Evolutionary conservation across 2,888 invertebrate genomes (phyloP).

Genomic region (Altica lythri): DNA sequence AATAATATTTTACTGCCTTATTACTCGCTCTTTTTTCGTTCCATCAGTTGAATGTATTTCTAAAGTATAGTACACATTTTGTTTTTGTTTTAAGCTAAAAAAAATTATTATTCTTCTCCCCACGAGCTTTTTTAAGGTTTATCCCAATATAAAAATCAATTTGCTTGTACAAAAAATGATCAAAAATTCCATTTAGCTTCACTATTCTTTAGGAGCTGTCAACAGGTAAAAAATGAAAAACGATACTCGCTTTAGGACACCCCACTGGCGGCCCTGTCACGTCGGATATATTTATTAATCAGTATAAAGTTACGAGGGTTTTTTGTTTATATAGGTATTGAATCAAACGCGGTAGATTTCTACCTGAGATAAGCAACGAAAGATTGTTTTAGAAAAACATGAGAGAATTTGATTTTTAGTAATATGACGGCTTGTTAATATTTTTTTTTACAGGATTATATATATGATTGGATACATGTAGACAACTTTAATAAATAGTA

Average conservation of each 20-base stretch:
- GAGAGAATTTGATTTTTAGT: constrained; percentile 1
- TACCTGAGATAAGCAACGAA: constrained; percentile 26
- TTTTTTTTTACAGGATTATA: no score
- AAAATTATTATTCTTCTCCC: no score
- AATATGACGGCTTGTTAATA: background rate
- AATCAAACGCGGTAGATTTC: constrained; percentile 29
- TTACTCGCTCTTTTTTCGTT: no score
- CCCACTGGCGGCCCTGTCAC: constrained; percentile 26
- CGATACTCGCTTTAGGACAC: constrained; percentile 28
- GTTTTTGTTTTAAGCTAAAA: no score
- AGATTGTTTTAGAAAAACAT: constrained; percentile 5
- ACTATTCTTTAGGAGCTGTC: constrained; percentile 30
- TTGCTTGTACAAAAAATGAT: constrained; percentile 11
- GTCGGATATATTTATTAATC: constrained; percentile 34
- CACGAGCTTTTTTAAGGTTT: no score
- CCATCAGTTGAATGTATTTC: no score
- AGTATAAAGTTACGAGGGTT: constrained; percentile 29
- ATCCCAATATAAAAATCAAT: constrained; percentile 13
- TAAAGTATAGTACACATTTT: no score
- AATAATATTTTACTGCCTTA: no score
- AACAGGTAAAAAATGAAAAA: constrained; percentile 34
- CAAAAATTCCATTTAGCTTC: constrained; percentile 11
- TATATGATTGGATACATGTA: no score
- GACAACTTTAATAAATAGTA: no score
- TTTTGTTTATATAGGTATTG: constrained; percentile 18